Evolutionary conservation across 2,797 vertebrate species (phyloP), one percentile per base, ranked within the genome.

Genomic region (Holocentrus rufus): DNA sequence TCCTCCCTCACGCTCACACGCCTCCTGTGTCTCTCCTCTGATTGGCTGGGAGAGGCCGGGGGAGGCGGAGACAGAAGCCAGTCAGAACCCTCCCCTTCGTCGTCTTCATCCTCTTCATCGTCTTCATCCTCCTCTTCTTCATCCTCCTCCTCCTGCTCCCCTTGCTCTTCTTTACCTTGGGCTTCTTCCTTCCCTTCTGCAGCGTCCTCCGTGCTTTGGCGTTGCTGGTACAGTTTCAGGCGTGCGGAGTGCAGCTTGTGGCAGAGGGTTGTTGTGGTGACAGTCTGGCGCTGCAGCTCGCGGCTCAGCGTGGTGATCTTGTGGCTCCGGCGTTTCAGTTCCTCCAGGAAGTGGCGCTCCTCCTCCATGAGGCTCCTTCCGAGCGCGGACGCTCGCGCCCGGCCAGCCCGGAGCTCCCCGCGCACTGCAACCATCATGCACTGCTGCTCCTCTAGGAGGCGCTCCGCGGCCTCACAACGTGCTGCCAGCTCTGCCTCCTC

Each of bases 291-390:
- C 77, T 96, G 95, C 80, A 99, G 94, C 90, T 98, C 96, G 0
- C 95, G 95, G 79, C 94, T 95, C 47, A 98, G 92, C 65, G 97
- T 88, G 0, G 96, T 96, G 87, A 96, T 96, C 63, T 96, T 94
- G 84, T 98, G 97, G 88, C 97, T 97, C 72, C 96, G 95, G 0
- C 95, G 93, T 69, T 98, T 97, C 71, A 99, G 95, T 76, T 99
- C 97, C 58, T 98, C 96, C 84, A 99, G 91, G 91, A 97, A 98
- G 9, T 90, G 93, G 0, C 95, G 94, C 90, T 98, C 97, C 70
- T 97, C 95, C 2, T 91, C 94, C 77, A 94, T 92, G 68, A 99
- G 93, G 83, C 91, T 96, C 85, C 93, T 92, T 0, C 96, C 94
- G 44, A 99, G 94, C 0, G 95, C 95, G 0, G 93, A 93, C 7